Evolutionary conservation across 1,140 invertebrate species (phyloP), one percentile per base, ranked within the genome.

Genomic region (Melanaphis sacchari): DNA sequence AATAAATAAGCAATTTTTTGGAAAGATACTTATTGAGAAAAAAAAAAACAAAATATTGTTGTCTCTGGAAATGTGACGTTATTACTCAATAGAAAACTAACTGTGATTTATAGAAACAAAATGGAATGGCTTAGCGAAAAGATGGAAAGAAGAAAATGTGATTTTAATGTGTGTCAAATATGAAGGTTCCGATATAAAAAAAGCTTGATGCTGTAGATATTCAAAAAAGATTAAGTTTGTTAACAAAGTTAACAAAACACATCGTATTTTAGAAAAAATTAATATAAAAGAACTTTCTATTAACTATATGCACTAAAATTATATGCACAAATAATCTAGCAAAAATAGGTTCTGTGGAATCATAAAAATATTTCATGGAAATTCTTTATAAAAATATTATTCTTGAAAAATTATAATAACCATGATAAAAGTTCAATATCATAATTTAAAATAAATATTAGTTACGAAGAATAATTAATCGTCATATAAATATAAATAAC

Each of bases 111-210:
- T 46, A 88, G 46, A 43, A 88, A 43, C 31, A 88, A 49, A 88
- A 88, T 88, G 49, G n/a, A 88, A 87, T 87, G 15, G 15, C 49
- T 46, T n/a, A 1, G 49, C 18, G 15, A 31, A 6, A 18, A 88
- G 15, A 88, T n/a, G 7, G 18, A n/a, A 46, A 18, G 41, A 22
- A 2, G 18, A 46, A 88, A 46, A 88, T 36, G 85, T 49, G 31
- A 88, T 49, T 46, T 88, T 49, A 88, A 88, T 88, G 85, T 87
- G 84, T 88, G 11, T 26, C 82, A 41, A 43, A 88, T 43, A 49
- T 49, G 85, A 46, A 88, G 43, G 82, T 85, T 82, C 15, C 11
- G 8, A 88, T 43, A 46, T 49, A 49, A 88, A 41, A 46, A 87
- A 87, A 87, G 11, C 11, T 41, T 31, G 41, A 43, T 31, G 26